Base-by-base conservation (phyloP, 1,140 invertebrate species). In the Drosophila hydei region DNA sequence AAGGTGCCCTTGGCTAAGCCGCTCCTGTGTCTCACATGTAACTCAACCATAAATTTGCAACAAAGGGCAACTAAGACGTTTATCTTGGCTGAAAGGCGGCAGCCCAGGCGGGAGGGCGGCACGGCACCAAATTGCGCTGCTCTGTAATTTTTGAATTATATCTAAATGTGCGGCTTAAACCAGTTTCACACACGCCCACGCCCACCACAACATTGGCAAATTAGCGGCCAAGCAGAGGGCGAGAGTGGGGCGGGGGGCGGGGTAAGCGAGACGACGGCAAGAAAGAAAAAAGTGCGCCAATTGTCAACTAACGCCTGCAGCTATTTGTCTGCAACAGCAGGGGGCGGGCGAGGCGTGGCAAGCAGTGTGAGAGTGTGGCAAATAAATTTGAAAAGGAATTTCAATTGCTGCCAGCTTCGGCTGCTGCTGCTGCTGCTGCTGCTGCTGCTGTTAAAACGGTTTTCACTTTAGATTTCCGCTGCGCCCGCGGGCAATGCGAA, bases 71-170 rank as follows among this genome's bases (percentile, higher is more conserved):
- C 68, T 54, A 64, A 84, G 79, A 69, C 79, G 79, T 72, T 83
- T 83, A 72, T 78, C 79, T 83, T 83, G 54, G 75, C 65, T 71
- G 50, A 12, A 33, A 58, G 52, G 38, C 38, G 12, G 1, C 30
- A n/a, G 30, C 30, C 55, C 63, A 56, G 62, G 40, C 33, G 1
- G 60, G 40, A 19, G 43, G 25, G 27, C 8, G 16, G 45, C 27
- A 61, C 4, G 36, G 36, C 68, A n/a, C n/a, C n/a, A 73, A 80
- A 81, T 81, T 54, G 52, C 40, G 40, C 6, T 77, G 75, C 83
- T 59, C 84, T 87, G 83, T 87, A 87, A 87, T 87, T 87, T 87
- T 81, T 81, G 83, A 87, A 87, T 87, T 87, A 87, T 83, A 75
- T 58, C 42, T 72, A 72, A 88, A 81, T 78, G 71, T 75, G 74